These are phyloP conservation scores for Aeoliscus strigatus DNA, from an alignment of 2,797 vertebrate genomes.

Conservation along the genomic window DNA sequence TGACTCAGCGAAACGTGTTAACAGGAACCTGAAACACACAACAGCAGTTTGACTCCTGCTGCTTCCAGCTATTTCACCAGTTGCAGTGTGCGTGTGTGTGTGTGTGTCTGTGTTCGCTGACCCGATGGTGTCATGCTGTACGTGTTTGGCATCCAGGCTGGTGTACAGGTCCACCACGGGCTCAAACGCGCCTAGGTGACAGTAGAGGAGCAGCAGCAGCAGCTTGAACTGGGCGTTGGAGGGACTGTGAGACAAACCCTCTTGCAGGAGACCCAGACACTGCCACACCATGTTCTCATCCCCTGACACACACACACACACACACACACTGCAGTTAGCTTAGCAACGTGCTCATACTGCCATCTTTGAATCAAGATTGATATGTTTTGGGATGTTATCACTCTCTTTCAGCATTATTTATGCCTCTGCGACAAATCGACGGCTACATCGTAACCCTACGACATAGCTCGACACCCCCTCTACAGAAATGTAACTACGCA, in stretches of 20 bases:
- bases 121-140: slow-evolving; percentile 99
- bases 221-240: slow-evolving; percentile 97
- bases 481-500: no score
- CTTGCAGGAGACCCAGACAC: slow-evolving; percentile 83
- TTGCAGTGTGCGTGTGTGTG: no score
- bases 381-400: no score
- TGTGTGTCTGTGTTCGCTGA: slow-evolving; percentile 59
- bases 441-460: no score
- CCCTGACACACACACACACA: slow-evolving; percentile 63
- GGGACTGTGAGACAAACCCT: slow-evolving; percentile 85
- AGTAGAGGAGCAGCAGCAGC: slow-evolving; percentile 94
- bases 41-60: no score
- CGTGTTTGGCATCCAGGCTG: slow-evolving; percentile 95
- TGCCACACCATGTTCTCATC: slow-evolving; percentile 86
- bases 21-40: slow-evolving; percentile 80
- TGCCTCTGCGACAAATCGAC: no score
- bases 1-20: slow-evolving; percentile 90
- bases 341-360: no score
- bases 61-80: no score
- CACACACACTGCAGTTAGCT: background rate
- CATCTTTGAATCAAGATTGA: no score
- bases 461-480: no score
- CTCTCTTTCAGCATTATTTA: no score
- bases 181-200: slow-evolving; percentile 89
- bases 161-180: slow-evolving; percentile 93